phyloP scores from a whole-genome alignment of 2,113 vertebrate genomes.

The Eira barbara region DNA sequence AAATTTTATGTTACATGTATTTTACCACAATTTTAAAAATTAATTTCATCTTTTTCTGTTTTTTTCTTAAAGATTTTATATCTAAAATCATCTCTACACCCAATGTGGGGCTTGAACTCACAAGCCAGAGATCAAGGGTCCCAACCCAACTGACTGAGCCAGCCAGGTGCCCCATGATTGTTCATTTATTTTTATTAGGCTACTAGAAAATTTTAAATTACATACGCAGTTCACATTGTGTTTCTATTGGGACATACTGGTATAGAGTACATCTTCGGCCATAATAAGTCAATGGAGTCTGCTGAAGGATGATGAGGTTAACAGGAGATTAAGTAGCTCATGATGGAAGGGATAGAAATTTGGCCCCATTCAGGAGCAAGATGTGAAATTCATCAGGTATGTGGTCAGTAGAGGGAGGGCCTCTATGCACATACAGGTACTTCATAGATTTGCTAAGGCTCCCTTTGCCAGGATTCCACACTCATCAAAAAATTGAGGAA shows the following conservation, averaged over 20 bases:
- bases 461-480: neutral
- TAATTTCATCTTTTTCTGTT: neutral
- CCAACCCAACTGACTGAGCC: neutral
- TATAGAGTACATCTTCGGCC: neutral
- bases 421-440: fast-evolving
- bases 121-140: neutral
- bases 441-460: neutral
- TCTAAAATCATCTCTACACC: neutral
- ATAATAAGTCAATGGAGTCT: neutral
- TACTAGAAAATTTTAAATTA: neutral
- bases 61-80: neutral
- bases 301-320: neutral
- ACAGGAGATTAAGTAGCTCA: neutral
- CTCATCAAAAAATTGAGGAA: neutral
- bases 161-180: neutral
- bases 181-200: neutral
- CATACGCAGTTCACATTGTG: neutral
- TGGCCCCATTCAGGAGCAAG: neutral
- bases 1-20: too few species aligned
- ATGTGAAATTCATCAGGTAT: neutral
- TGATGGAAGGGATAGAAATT: neutral
- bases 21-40: neutral
- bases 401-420: neutral
- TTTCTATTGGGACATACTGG: neutral
- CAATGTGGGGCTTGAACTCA: neutral